Evolutionary conservation across 2,113 vertebrate genomes (phyloP), one percentile per base, ranked within the genome.

Genomic region (Benitochromis conjunctus): DNA sequence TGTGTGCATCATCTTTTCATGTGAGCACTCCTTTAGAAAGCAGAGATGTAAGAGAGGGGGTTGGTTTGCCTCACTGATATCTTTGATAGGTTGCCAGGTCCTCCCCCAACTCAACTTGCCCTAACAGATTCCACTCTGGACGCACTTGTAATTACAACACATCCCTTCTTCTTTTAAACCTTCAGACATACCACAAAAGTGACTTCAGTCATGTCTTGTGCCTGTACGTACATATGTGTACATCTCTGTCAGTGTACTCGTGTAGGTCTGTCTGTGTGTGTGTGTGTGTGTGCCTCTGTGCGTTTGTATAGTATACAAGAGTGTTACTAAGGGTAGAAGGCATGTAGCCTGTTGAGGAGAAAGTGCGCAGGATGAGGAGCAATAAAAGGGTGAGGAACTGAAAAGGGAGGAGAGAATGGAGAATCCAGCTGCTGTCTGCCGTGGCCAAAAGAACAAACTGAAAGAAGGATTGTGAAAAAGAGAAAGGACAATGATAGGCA

Each of bases 161-260:
- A 83, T 87, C 82, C 31, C 58, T 43, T 60, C 71, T 64, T 83
- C 79, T 86, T 66, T 82, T 69, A 60, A 91, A 87, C 85, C 84
- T 58, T 64, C 81, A 90, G 77, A 93, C 93, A 95, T 94, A 93
- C 92, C 94, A 93, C 66, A 81, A 91, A 91, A 86, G 84, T 94
- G 88, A 93, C 86, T 92, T 88, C 86, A 93, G 81, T 56, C 58
- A n/a, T 11, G 13, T 60, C 81, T 79, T 88, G 57, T 87, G 76
- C 46, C 7, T n/a, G 19, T 56, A 24, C 4, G 4, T 26, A 19
- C 43, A 18, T 38, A 34, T 24, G 19, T 55, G 82, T 78, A 58
- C 74, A 31, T 41, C 57, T 19, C 38, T 38, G 41, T 85, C 21
- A 14, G 48, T 7, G 48, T 81, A 74, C 79, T 41, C 83, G 89